Evolutionary conservation across 2,797 vertebrate genomes (phyloP).

Genomic region (Cyprinella venusta): DNA sequence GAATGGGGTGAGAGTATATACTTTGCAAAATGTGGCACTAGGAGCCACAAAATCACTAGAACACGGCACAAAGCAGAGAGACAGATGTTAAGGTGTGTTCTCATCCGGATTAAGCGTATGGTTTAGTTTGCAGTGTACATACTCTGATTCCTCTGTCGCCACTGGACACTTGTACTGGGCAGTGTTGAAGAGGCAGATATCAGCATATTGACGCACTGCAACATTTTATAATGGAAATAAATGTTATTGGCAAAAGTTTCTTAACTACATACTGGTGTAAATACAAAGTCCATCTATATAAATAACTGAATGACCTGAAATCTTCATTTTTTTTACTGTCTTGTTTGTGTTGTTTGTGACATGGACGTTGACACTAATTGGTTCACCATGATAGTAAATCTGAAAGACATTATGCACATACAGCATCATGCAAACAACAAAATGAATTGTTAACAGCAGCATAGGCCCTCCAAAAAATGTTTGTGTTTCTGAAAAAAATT

Average conservation of each 20-base stretch:
- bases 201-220: conserved; percentile 92
- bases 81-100: background rate
- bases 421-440: conserved; percentile 8
- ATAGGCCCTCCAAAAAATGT: background rate
- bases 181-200: conserved; percentile 97
- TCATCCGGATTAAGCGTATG: background rate
- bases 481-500: too few species aligned
- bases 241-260: background rate
- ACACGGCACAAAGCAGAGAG: conserved; percentile 19
- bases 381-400: conserved; percentile 98
- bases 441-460: background rate
- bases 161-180: conserved; percentile 98
- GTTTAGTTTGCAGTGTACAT: conserved; percentile 68
- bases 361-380: conserved; percentile 94
- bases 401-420: conserved; percentile 61
- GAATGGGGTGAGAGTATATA: conserved; percentile 93
- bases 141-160: conserved; percentile 92
- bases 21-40: conserved; percentile 94
- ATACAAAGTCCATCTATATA: conserved; percentile 7
- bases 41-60: conserved; percentile 89
- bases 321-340: conserved; percentile 96
- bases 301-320: conserved; percentile 81
- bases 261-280: background rate
- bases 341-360: conserved; percentile 99
- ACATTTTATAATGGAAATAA: background rate